Evolutionary conservation across 2,797 vertebrate genomes (phyloP), one percentile per base, ranked within the genome.

Genomic region (Crypturellus tataupa): DNA sequence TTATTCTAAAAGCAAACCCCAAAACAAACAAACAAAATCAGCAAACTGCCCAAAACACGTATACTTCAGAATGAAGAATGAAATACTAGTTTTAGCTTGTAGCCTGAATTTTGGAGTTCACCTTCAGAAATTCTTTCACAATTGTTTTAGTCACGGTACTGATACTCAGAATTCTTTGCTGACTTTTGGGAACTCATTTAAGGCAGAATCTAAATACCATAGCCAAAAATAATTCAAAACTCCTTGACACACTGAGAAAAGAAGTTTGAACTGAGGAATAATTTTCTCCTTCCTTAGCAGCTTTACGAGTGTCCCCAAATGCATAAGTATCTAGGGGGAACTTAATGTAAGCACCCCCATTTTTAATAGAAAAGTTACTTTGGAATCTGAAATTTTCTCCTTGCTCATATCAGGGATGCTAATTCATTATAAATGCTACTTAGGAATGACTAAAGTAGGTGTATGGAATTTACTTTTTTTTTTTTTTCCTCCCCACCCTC

Each of bases 11-110:
- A 69, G 10, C 14, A 31, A 10, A 70, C 68, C 53, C 15, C 47
- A 49, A 49, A 23, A 24, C 10, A 49, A 49, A 49, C 21, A 24
- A 49, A 49, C 20, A 49, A 49, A 49, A 47, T 49, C 12, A 65
- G 4, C 5, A 21, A 3, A 53, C n/a, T n/a, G n/a, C 47, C 2
- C 71, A 90, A 68, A 2, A 53, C 3, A 4, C 10, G 1, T 64
- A 27, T n/a, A 6, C 5, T 37, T 29, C 10, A 71, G 12, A 92
- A 69, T 49, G 12, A 88, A 71, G 20, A 85, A 4, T 59, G 25
- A 76, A 92, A 69, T 67, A 18, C 2, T 27, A 5, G 21, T 17
- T 12, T 49, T 18, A 70, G 9, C 3, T 76, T 47, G n/a, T 65
- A 7, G 1, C 24, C 60, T 84, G 13, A 51, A 16, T 59, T 89